Conservation (phyloP, 2,888 invertebrate species). For the Eristalis arbustorum region DNA sequence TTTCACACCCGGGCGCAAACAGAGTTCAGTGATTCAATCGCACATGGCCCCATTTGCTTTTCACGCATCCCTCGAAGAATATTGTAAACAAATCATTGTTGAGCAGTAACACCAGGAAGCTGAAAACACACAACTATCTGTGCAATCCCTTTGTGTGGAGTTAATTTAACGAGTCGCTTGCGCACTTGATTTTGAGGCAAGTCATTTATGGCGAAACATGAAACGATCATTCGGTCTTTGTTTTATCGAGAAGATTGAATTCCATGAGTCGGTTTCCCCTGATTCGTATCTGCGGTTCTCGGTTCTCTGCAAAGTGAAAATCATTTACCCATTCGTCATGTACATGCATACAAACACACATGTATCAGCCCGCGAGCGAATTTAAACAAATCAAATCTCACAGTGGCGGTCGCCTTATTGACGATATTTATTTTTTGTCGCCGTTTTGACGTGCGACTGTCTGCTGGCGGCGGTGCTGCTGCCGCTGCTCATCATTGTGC, state of each 20-base stretch:
- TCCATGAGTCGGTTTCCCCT: slow-evolving; percentile 22
- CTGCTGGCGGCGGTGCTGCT: background rate
- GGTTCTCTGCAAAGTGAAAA: slow-evolving; percentile 37
- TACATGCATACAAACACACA: slow-evolving; percentile 5
- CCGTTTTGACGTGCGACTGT: background rate
- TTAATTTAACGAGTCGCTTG: background rate
- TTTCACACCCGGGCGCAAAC: background rate
- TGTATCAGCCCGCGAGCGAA: slow-evolving; percentile 20
- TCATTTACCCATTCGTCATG: background rate
- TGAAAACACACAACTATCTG: background rate
- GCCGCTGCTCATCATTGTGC: slow-evolving; percentile 14
- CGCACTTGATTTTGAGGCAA: background rate
- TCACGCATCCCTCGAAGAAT: background rate
- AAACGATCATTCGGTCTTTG: slow-evolving; percentile 28
- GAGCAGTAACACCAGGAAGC: background rate
- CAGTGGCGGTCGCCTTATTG: background rate
- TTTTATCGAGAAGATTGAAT: slow-evolving; percentile 38
- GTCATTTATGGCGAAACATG: slow-evolving; percentile 27
- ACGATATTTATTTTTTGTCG: background rate
- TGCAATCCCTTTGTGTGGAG: background rate
- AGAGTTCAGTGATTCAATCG: background rate
- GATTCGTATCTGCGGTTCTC: slow-evolving; percentile 39
- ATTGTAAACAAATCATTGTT: background rate
- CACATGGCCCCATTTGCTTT: background rate
- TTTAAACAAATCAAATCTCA: background rate